Conservation (phyloP, 2,797 vertebrate species). For the Menidia menidia region DNA sequence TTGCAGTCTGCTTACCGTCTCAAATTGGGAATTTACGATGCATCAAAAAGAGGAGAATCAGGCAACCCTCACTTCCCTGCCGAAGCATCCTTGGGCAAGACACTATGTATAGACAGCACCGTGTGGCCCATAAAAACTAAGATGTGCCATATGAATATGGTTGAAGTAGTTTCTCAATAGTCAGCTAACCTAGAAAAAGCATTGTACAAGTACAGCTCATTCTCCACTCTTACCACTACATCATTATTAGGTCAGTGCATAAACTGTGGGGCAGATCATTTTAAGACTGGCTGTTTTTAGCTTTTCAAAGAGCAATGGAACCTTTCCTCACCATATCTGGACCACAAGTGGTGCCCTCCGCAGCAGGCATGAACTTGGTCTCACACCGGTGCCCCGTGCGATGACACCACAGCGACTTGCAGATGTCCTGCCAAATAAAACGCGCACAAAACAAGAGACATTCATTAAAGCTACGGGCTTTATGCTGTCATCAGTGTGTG, state of each 20-base stretch:
- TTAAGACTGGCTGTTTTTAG: too few species aligned
- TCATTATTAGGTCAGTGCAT: neutral
- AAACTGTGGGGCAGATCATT: neutral
- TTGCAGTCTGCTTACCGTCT: too few species aligned
- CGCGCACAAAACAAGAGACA: conserved; percentile 14
- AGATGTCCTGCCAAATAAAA: conserved; percentile 90
- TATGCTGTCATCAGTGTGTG: neutral
- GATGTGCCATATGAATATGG: too few species aligned
- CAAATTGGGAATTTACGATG: too few species aligned
- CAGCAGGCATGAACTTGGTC: conserved; percentile 99
- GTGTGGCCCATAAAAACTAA: too few species aligned
- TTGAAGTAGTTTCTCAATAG: too few species aligned
- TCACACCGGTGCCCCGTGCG: conserved; percentile 93
- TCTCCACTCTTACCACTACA: too few species aligned
- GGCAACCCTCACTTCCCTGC: neutral
- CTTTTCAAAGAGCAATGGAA: neutral
- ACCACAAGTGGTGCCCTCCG: conserved; percentile 94
- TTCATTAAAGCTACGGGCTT: neutral
- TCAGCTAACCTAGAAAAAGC: too few species aligned
- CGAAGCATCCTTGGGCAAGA: neutral
- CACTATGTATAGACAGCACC: too few species aligned
- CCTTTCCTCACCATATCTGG: conserved; percentile 90
- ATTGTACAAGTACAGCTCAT: too few species aligned
- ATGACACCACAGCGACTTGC: conserved; percentile 98
- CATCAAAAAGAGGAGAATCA: too few species aligned